A percentile compares a stretch with the other conserved stretches of the same genome.
These are phyloP conservation scores for Clinocottus analis DNA, from an alignment of 2,113 vertebrate species.

Conservation along the genomic window DNA sequence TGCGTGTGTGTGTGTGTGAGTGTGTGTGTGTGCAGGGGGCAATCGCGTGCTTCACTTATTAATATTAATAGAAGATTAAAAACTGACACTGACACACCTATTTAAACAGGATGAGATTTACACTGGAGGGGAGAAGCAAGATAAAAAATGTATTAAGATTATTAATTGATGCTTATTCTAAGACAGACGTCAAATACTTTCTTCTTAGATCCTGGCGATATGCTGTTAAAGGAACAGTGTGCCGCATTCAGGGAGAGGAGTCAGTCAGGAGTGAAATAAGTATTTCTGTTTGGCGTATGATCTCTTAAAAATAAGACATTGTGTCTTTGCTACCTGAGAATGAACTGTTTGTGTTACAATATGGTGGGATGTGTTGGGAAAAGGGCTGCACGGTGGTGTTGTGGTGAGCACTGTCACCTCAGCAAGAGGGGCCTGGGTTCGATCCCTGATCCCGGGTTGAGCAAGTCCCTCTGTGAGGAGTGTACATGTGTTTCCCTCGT, in stretches of 20 bases:
- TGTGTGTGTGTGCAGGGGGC: background rate
- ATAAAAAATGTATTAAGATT: conserved; percentile 21
- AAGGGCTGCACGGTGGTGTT: no score
- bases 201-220: background rate
- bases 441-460: no score
- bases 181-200: background rate
- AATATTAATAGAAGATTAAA: conserved; percentile 47
- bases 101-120: conserved; percentile 30
- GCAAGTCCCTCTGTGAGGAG: no score
- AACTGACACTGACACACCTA: conserved; percentile 36
- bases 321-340: no score
- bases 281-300: background rate
- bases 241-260: background rate
- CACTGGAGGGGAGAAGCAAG: background rate
- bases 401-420: no score
- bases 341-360: no score
- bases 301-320: no score
- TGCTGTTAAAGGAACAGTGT: background rate
- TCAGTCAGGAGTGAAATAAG: background rate
- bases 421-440: no score
- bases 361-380: no score
- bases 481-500: no score
- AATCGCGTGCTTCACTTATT: conserved; percentile 24
- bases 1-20: background rate
- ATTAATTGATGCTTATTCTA: conserved; percentile 2